phyloP scores from a whole-genome alignment of 2,113 vertebrate genomes.

The Xyliphius kryptos region DNA sequence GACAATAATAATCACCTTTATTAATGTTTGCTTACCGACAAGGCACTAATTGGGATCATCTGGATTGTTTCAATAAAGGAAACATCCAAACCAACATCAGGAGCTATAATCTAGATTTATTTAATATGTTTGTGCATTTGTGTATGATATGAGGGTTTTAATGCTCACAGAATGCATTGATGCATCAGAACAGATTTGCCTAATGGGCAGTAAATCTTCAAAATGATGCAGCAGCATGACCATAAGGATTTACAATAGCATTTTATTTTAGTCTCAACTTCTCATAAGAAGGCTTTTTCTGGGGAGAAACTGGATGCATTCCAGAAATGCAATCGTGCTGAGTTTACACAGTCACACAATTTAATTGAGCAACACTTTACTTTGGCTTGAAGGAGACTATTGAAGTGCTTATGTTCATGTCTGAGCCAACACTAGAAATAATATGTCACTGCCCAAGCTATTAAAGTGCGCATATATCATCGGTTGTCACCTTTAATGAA shows the following conservation, averaged over 20 bases:
- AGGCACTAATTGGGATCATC: slow-evolving; percentile 11
- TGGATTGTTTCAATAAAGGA: slow-evolving; percentile 18
- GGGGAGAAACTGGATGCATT: slow-evolving; percentile 3
- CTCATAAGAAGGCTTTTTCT: slow-evolving; percentile 6
- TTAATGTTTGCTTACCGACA: slow-evolving; percentile 3
- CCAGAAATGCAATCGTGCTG: slow-evolving; percentile 13
- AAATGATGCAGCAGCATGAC: neutral
- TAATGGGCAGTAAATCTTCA: too few relatives aligned
- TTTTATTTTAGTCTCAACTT: neutral
- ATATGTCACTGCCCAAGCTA: slow-evolving; percentile 7
- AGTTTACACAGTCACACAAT: slow-evolving; percentile 18
- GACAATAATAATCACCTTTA: slow-evolving; percentile 22
- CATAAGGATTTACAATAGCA: neutral
- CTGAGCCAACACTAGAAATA: slow-evolving; percentile 5
- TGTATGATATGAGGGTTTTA: too few relatives aligned
- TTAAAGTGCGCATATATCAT: slow-evolving; percentile 9
- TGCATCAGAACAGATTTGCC: too few relatives aligned
- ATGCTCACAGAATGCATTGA: too few relatives aligned
- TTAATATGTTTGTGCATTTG: too few relatives aligned
- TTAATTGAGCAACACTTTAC: slow-evolving; percentile 23
- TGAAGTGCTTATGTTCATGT: slow-evolving; percentile 25
- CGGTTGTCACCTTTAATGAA: slow-evolving; percentile 6
- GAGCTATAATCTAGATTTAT: too few relatives aligned
- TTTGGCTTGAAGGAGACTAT: slow-evolving; percentile 13
- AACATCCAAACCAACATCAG: too few relatives aligned